Evolutionary conservation across 2,888 invertebrate genomes (phyloP).

Genomic region (Venusia cambrica): DNA sequence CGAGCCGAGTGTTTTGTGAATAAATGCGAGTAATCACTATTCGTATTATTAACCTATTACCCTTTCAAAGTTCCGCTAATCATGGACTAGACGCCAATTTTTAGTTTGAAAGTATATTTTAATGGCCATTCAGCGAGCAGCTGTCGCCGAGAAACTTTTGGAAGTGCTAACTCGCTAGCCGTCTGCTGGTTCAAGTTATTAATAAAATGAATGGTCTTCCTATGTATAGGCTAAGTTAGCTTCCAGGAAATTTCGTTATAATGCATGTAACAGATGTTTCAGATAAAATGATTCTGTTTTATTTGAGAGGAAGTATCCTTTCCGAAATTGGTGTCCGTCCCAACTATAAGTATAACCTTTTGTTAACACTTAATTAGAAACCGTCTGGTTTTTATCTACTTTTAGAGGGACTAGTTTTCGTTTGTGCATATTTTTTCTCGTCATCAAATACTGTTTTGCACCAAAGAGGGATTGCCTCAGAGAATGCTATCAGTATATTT

Average conservation of each 20-base stretch:
- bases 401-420: constrained; percentile 49
- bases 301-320: too few relatives aligned
- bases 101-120: constrained; percentile 43
- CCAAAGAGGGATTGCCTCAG: constrained; percentile 46
- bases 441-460: constrained; percentile 61
- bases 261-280: constrained; percentile 19
- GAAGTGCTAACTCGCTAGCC: constrained; percentile 40
- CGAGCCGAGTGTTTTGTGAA: too few relatives aligned
- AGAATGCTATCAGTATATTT: constrained; percentile 41
- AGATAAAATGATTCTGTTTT: too few relatives aligned
- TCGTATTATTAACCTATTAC: constrained; percentile 26
- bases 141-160: constrained; percentile 44
- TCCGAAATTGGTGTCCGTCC: too few relatives aligned
- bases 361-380: constrained; percentile 48
- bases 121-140: constrained; percentile 46
- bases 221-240: constrained; percentile 34
- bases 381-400: constrained; percentile 47
- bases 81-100: constrained; percentile 36
- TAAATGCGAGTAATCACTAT: too few relatives aligned
- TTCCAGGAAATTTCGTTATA: constrained; percentile 18
- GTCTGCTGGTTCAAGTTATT: constrained; percentile 40
- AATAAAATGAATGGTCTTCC: constrained; percentile 47
- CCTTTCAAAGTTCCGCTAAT: constrained; percentile 31
- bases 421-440: constrained; percentile 58
- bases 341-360: too few relatives aligned